Conservation (phyloP, 2,797 vertebrate species). For the Vespertilio murinus region DNA sequence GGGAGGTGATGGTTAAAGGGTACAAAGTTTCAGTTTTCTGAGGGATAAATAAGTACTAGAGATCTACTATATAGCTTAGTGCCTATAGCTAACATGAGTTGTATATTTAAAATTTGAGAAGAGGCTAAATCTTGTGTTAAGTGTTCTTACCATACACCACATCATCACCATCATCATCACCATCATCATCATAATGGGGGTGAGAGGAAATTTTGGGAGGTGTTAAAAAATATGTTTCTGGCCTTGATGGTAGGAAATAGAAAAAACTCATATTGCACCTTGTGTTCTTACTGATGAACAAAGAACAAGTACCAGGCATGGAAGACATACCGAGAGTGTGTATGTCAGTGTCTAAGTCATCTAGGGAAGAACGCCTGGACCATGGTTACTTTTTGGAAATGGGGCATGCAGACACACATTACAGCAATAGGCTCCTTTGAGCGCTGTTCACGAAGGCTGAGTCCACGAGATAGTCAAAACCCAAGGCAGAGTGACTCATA, state of each 20-base stretch:
- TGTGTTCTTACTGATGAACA: not conserved
- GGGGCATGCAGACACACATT: not conserved
- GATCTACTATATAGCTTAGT: not conserved
- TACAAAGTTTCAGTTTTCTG: not conserved
- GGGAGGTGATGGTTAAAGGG: not conserved
- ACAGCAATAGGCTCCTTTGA: not conserved
- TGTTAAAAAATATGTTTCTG: not conserved
- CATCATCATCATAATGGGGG: not conserved
- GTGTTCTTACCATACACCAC: not conserved
- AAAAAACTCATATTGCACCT: not conserved
- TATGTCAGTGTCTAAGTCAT: not conserved
- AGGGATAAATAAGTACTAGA: not conserved
- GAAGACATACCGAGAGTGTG: not conserved
- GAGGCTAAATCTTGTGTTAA: not conserved
- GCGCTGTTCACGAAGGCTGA: not conserved
- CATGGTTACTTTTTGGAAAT: not conserved
- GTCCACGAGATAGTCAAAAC: not conserved
- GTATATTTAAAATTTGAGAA: not conserved
- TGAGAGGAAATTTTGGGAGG: not conserved
- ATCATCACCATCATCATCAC: not conserved
- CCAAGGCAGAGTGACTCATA: not conserved
- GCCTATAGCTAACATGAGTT: not conserved
- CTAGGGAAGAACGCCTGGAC: not conserved
- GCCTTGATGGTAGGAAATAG: not conserved
- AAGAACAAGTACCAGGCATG: not conserved